These are phyloP conservation scores for Ahaetulla prasina DNA, from an alignment of 2,113 vertebrate species.

Conservation along the genomic window DNA sequence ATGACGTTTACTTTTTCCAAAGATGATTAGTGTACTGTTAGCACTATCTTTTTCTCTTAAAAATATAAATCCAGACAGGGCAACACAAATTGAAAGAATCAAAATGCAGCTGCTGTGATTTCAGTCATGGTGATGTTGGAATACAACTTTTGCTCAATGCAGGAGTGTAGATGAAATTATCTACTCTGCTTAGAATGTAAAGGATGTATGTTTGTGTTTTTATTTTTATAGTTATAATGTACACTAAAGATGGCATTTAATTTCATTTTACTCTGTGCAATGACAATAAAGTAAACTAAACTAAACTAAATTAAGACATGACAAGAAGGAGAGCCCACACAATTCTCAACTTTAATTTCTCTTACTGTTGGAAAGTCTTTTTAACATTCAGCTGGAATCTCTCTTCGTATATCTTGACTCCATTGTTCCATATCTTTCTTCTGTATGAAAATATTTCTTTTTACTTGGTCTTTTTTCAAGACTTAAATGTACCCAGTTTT, in stretches of 20 bases:
- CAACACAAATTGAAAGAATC: background rate
- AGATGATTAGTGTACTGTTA: background rate
- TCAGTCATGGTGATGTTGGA: background rate
- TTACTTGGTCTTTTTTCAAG: background rate
- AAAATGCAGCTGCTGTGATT: background rate
- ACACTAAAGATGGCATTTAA: too few species aligned
- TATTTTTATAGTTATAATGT: too few species aligned
- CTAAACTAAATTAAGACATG: background rate
- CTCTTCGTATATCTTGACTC: background rate
- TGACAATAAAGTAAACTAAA: too few species aligned
- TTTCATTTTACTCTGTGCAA: too few species aligned
- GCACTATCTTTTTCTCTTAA: background rate
- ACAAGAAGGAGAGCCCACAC: background rate
- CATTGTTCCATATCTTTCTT: background rate
- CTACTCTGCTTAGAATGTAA: background rate
- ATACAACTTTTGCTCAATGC: background rate
- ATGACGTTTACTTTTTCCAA: background rate
- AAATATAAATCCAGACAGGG: background rate
- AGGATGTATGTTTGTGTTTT: too few species aligned
- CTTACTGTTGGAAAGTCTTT: background rate
- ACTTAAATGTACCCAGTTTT: background rate
- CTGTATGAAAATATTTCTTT: background rate
- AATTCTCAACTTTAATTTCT: background rate
- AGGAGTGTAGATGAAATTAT: background rate
- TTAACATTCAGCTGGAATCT: background rate